Evolutionary conservation across 2,113 vertebrate species (phyloP), one percentile per base, ranked within the genome.

Genomic region (Forbesichthys papilliferus): DNA sequence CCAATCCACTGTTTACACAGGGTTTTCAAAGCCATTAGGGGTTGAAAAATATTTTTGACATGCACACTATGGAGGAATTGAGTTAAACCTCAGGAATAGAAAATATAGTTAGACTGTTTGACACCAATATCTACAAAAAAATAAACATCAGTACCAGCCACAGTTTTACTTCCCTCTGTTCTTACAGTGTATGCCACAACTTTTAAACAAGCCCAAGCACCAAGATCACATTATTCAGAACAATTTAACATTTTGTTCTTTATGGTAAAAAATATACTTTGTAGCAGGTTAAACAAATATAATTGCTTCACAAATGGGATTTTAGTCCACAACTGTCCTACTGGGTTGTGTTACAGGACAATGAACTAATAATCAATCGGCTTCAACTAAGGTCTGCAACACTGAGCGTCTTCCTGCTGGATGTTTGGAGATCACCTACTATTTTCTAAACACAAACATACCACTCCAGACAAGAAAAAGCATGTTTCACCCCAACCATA

Each of bases 401-500:
- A 14, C 60, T 4, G 62, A 66, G 48, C 42, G 69, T 72, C 71
- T 81, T 49, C 74, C 71, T 72, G 64, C 57, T 58, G 66, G 27
- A 69, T 75, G 53, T 71, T 79, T 75, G 60, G 66, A 68, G 78
- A 76, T 36, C 33, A 61, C 71, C 56, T 68, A 14, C 66, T 73
- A 63, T 86, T 81, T 80, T 49, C 27, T 48, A 74, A 46, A 84
- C 73, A 69, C 75, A 83, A 85, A 75, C 60, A 75, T 64, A 84
- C 77, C 77, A 76, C 53, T 72, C 73, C 66, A 92, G 89, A 92
- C 91, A 94, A 84, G 78, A 92, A 92, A 91, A 92, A 92, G 91
- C 84, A 87, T 88, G 89, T 78, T 81, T 61, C 64, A 64, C 76
- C 73, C 76, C 84, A 92, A 94, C 91, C 93, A 93, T 95, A 93